A percentile compares a stretch with the other conserved stretches of the same genome.
These are phyloP conservation scores for Glossophaga mutica DNA, from an alignment of 2,797 vertebrate genomes.

Conservation along the genomic window DNA sequence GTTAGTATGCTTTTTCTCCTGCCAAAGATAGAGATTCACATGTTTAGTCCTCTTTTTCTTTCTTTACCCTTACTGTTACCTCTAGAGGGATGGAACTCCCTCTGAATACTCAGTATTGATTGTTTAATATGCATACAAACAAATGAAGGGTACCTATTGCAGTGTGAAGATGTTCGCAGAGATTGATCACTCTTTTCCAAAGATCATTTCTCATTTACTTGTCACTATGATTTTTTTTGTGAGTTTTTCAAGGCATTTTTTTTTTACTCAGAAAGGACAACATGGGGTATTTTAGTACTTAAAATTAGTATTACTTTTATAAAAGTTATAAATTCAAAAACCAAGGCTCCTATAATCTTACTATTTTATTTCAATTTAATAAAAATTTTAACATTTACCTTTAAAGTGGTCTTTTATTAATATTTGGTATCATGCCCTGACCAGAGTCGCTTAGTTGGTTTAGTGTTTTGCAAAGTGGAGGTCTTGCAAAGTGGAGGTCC, in stretches of 20 bases:
- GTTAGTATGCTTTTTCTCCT: neutral
- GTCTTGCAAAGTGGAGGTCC: neutral
- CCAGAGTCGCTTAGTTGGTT: neutral
- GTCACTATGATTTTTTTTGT: neutral
- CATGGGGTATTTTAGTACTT: neutral
- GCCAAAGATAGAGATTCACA: neutral
- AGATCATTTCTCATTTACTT: neutral
- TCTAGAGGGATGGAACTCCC: neutral
- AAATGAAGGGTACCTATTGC: neutral
- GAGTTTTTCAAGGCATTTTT: neutral
- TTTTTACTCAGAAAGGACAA: neutral
- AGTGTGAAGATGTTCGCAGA: neutral
- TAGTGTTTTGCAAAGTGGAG: neutral
- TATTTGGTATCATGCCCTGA: neutral
- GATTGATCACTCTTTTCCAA: neutral
- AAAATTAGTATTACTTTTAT: slow-evolving; percentile 28
- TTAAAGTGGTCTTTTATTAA: neutral
- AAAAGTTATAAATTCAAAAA: slow-evolving; percentile 8
- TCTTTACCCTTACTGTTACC: neutral
- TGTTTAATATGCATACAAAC: neutral
- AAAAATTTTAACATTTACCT: slow-evolving; percentile 13
- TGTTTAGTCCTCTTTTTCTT: neutral
- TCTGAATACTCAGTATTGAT: neutral
- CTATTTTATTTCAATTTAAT: slow-evolving; percentile 18
- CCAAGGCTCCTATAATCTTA: neutral